These are phyloP conservation scores for Chaetura pelagica DNA, from an alignment of 2,113 vertebrate genomes.

Conservation along the genomic window DNA sequence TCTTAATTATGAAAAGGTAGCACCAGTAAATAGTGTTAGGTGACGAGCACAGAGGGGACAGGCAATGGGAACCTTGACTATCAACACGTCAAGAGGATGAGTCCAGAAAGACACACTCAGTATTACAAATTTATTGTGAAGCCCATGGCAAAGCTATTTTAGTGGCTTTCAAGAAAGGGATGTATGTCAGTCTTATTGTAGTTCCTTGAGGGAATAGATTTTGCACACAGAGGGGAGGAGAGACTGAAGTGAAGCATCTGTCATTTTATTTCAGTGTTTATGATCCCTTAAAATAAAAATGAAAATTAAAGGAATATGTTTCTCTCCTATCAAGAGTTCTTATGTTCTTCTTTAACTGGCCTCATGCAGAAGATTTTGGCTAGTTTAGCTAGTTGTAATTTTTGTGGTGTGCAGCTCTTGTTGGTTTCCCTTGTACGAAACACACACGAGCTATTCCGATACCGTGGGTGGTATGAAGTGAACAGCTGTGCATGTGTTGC, in stretches of 20 bases:
- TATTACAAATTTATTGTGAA: constrained; percentile 61
- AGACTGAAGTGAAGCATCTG: constrained; percentile 34
- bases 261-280: constrained; percentile 29
- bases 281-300: constrained; percentile 29
- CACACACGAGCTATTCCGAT: neutral
- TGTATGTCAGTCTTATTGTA: constrained; percentile 14
- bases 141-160: constrained; percentile 69
- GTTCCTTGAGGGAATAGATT: constrained; percentile 53
- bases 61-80: constrained; percentile 3
- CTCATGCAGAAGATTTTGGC: neutral
- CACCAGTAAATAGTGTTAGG: constrained; percentile 54
- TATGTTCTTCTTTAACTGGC: neutral
- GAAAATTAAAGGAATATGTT: constrained; percentile 25
- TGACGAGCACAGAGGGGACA: constrained; percentile 8
- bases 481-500: constrained; percentile 5
- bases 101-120: constrained; percentile 3
- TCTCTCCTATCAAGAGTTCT: neutral
- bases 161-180: constrained; percentile 38
- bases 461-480: neutral
- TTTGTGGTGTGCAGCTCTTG: constrained; percentile 6
- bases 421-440: neutral
- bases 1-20: constrained; percentile 71
- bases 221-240: constrained; percentile 34
- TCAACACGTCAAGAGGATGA: neutral
- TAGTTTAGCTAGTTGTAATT: neutral